These are phyloP conservation scores for Tetanocera ferruginea DNA, from an alignment of 2,888 invertebrate species.

Conservation along the genomic window DNA sequence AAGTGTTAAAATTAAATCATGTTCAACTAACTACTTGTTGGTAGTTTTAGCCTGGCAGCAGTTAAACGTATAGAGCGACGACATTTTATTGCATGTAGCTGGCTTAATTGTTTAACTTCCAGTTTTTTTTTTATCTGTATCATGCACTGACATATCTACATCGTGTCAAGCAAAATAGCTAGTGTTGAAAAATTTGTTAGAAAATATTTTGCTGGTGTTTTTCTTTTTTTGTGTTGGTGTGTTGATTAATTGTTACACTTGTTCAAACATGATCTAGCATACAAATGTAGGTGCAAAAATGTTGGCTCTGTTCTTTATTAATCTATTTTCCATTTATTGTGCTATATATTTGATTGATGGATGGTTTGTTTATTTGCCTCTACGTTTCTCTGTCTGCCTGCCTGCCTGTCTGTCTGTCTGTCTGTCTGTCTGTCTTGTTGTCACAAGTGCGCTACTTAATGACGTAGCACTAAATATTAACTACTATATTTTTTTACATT, in stretches of 20 bases:
- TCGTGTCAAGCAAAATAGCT: too few relatives aligned
- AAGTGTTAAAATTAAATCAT: background rate
- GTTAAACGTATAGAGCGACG: too few relatives aligned
- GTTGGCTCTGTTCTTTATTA: background rate
- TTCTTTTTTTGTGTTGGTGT: background rate
- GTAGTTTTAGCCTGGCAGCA: too few relatives aligned
- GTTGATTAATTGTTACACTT: slow-evolving; percentile 4
- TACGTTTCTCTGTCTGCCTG: background rate
- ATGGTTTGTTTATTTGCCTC: background rate
- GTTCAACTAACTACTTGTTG: too few relatives aligned
- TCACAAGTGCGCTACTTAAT: background rate
- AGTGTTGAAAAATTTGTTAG: too few relatives aligned
- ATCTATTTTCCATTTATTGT: background rate
- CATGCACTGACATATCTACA: too few relatives aligned
- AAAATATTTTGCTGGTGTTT: background rate
- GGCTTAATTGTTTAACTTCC: too few relatives aligned
- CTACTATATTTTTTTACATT: too few relatives aligned
- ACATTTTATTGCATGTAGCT: too few relatives aligned
- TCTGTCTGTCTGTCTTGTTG: background rate
- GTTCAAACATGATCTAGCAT: background rate
- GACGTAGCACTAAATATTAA: background rate
- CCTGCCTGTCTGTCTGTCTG: background rate
- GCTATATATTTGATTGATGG: background rate
- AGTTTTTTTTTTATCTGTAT: too few relatives aligned
- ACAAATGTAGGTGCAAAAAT: background rate